Evolutionary conservation across 2,888 invertebrate species (phyloP).

Genomic region (Scaptomyza parva): DNA sequence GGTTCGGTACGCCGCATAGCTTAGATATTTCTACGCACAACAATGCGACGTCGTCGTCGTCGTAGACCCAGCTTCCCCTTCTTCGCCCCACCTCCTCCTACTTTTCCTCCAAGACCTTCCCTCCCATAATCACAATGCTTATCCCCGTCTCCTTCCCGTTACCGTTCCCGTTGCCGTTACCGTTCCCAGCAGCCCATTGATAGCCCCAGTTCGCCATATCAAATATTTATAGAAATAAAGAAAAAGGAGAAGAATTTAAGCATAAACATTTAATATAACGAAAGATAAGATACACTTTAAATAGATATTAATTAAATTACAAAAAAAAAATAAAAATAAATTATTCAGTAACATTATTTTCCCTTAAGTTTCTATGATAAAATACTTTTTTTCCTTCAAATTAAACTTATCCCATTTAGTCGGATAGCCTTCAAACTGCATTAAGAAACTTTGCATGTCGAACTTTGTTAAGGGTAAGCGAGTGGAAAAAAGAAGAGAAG

Average conservation of each 20-base stretch:
- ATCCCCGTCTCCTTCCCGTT: neutral
- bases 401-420: neutral
- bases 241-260: conserved; percentile 38
- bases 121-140: conserved; percentile 2
- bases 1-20: conserved; percentile 80
- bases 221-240: conserved; percentile 73
- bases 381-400: neutral
- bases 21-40: conserved; percentile 79
- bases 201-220: conserved; percentile 72
- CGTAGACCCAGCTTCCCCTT: conserved; percentile 27
- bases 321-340: too few relatives aligned
- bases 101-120: neutral
- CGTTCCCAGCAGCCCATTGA: conserved; percentile 53
- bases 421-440: neutral
- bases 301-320: neutral
- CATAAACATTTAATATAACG: conserved; percentile 28
- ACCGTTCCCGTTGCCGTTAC: neutral
- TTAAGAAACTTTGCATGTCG: neutral
- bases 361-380: neutral
- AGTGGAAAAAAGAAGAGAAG: conserved; percentile 1
- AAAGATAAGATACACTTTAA: conserved; percentile 26
- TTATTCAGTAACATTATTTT: too few relatives aligned
- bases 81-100: neutral
- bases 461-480: conserved; percentile 26
- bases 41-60: conserved; percentile 61